Conservation (phyloP, 2,113 vertebrate species). For the Anolis carolinensis region DNA sequence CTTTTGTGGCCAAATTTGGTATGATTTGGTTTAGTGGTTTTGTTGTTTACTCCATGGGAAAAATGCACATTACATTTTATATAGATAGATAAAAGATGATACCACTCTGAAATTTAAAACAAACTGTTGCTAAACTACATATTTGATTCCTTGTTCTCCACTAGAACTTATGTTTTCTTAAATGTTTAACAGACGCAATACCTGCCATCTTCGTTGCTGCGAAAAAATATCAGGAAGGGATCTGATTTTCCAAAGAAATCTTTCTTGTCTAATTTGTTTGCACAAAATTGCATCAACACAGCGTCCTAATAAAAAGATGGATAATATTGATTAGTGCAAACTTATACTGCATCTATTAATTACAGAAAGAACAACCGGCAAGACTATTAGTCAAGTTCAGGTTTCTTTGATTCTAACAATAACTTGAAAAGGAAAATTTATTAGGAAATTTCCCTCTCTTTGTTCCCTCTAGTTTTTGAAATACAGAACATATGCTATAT, state of each 20-base stretch:
- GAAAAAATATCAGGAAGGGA: slow-evolving; percentile 87
- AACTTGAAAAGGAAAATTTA: neutral
- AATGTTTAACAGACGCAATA: slow-evolving; percentile 59
- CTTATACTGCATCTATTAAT: slow-evolving; percentile 6
- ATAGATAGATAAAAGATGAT: neutral
- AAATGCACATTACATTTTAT: no score
- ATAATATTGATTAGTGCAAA: slow-evolving; percentile 33
- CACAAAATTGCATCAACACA: slow-evolving; percentile 89
- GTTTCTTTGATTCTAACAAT: neutral
- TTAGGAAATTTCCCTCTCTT: neutral
- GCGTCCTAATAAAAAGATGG: slow-evolving; percentile 77
- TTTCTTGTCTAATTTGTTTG: slow-evolving; percentile 90
- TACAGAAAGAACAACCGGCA: neutral
- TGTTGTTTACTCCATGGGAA: no score
- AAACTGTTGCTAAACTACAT: neutral
- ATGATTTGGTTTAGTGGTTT: no score
- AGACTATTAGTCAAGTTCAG: neutral
- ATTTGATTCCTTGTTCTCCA: neutral
- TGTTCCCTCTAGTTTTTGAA: no score
- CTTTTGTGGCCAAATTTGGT: no score
- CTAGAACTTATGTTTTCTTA: neutral
- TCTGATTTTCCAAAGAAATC: slow-evolving; percentile 92
- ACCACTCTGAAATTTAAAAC: neutral
- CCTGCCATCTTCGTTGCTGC: slow-evolving; percentile 91
- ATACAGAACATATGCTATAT: no score